These are phyloP conservation scores for Chloromyia formosa DNA, from an alignment of 2,888 invertebrate genomes.

Conservation along the genomic window DNA sequence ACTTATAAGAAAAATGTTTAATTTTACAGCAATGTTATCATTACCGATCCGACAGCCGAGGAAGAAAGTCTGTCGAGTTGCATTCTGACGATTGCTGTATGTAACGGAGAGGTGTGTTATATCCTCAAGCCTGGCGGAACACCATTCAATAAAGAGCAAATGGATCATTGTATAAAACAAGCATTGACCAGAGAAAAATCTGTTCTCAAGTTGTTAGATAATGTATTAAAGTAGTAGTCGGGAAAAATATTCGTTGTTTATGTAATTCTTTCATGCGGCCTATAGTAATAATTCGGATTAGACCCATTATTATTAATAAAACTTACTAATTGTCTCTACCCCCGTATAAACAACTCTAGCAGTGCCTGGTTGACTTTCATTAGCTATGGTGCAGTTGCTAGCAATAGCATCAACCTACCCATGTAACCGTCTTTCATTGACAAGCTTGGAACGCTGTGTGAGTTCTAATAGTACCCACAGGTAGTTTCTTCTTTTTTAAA, in stretches of 20 bases:
- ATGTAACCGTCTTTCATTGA: no score
- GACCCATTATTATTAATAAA: neutral
- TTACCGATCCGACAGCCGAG: slow-evolving; percentile 84
- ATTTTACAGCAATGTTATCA: slow-evolving; percentile 57
- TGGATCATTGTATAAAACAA: slow-evolving; percentile 69
- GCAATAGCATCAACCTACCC: no score
- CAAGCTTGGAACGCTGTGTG: no score
- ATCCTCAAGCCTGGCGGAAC: slow-evolving; percentile 81
- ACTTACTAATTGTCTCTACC: no score
- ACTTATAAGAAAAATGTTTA: slow-evolving; percentile 8
- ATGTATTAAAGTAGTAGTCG: slow-evolving; percentile 56
- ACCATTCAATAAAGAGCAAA: slow-evolving; percentile 68
- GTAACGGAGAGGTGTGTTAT: slow-evolving; percentile 71
- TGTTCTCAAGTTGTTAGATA: slow-evolving; percentile 58
- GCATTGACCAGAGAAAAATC: slow-evolving; percentile 69
- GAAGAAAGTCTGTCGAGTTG: slow-evolving; percentile 78
- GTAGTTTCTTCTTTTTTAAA: no score
- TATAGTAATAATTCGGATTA: neutral
- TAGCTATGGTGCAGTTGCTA: no score
- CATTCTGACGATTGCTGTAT: slow-evolving; percentile 74
- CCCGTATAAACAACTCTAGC: no score
- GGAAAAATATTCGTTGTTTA: neutral
- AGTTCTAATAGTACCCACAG: no score
- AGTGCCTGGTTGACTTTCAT: no score
- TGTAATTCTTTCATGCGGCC: neutral